Conservation (phyloP, 2,113 vertebrate species). For the Conger conger region DNA sequence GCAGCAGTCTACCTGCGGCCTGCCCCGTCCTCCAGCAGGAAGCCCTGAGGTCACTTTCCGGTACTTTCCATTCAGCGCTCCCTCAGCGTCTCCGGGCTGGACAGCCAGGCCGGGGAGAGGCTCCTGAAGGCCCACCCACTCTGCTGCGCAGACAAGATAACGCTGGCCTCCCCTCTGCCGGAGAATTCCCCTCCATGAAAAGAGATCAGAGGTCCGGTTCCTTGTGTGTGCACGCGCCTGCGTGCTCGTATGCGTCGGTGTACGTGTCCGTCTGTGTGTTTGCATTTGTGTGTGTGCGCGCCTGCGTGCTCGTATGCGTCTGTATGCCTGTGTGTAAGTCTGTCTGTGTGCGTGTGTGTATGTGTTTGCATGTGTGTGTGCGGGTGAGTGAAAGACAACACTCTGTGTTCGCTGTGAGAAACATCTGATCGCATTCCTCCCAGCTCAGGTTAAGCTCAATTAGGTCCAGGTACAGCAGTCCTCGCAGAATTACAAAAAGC, state of each 20-base stretch:
- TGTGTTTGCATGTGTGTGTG: neutral
- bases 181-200: neutral
- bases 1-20: neutral
- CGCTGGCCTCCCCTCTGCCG: neutral
- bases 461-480: neutral
- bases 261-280: neutral
- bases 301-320: neutral
- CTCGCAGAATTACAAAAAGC: neutral
- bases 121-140: neutral
- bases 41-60: neutral
- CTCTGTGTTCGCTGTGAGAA: neutral
- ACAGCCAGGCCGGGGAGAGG: neutral
- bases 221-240: no score
- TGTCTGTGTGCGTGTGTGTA: no score
- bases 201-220: neutral
- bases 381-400: neutral
- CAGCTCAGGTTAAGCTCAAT: neutral
- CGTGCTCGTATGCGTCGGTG: no score
- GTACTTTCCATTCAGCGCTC: neutral
- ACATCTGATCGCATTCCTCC: neutral
- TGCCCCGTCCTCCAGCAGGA: neutral
- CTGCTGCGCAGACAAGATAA: constrained; percentile 10
- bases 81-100: neutral
- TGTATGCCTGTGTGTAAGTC: neutral
- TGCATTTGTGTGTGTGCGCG: neutral